phyloP scores from a whole-genome alignment of 2,113 vertebrate species.

The Phalacrocorax pelagicus region DNA sequence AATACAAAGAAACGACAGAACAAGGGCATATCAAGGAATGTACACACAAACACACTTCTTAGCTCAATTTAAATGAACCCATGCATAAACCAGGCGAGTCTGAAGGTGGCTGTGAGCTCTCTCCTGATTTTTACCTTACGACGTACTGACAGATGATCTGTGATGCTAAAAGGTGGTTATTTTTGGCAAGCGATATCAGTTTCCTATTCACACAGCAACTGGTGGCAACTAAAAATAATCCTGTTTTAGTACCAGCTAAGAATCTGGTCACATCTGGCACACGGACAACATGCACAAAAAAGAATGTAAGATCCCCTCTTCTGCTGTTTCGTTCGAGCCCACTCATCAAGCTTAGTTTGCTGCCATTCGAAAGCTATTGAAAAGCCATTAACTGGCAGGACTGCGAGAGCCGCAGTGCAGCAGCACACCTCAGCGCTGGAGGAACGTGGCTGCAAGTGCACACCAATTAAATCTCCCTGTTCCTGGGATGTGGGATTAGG shows the following conservation, averaged over 20 bases:
- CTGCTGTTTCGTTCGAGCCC: constrained; percentile 61
- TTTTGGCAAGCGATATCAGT: constrained; percentile 66
- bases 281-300: neutral
- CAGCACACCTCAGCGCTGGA: constrained; percentile 69
- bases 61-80: neutral
- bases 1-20: constrained; percentile 29
- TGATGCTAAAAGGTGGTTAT: constrained; percentile 59
- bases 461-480: constrained; percentile 70
- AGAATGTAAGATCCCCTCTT: constrained; percentile 38
- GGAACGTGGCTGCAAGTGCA: constrained; percentile 64
- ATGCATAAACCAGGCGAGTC: neutral
- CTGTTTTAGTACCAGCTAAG: constrained; percentile 36
- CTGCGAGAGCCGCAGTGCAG: constrained; percentile 78
- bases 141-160: constrained; percentile 18
- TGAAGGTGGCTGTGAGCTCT: neutral
- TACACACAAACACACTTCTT: neutral
- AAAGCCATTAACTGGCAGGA: constrained; percentile 77
- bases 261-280: constrained; percentile 61
- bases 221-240: constrained; percentile 77
- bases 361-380: constrained; percentile 73
- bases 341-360: constrained; percentile 73
- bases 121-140: constrained; percentile 37
- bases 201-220: constrained; percentile 76
- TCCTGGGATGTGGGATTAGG: constrained; percentile 71
- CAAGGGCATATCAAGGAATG: neutral